Conservation (phyloP, 2,113 vertebrate species). For the Passer montanus region DNA sequence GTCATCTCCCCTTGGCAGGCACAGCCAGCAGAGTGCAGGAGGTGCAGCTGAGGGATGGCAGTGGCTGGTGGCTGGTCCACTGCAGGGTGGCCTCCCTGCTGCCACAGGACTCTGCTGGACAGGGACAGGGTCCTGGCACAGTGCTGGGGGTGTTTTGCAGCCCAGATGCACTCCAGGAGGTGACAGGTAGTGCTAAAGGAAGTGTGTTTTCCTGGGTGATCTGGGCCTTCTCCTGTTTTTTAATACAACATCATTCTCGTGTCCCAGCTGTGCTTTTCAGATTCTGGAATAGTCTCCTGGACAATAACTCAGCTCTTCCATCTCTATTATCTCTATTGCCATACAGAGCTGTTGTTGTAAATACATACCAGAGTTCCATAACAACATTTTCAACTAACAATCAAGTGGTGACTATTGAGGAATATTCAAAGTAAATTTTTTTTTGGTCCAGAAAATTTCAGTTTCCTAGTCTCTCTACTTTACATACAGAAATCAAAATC, state of each 20-base stretch:
- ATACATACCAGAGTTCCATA: not conserved
- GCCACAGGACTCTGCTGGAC: not conserved
- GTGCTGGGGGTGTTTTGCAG: not conserved
- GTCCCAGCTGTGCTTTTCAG: not conserved
- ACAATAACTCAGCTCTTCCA: not conserved
- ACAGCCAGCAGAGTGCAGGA: conserved; percentile 9
- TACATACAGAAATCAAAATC: not conserved
- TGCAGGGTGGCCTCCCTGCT: not conserved
- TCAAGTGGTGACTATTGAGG: not conserved
- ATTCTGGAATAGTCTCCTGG: not conserved
- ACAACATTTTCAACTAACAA: not conserved
- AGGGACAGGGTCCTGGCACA: accelerated
- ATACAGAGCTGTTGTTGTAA: not conserved
- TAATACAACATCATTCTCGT: not conserved
- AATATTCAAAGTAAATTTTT: not conserved
- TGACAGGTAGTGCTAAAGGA: not conserved
- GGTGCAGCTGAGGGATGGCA: not conserved
- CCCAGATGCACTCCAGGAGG: not conserved
- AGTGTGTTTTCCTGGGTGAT: not conserved
- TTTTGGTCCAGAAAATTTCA: not conserved
- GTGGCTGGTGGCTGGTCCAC: not conserved
- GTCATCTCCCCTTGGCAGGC: conserved; percentile 44
- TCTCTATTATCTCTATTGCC: not conserved
- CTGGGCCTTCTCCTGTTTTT: conserved; percentile 1
- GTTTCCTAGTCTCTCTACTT: not conserved